A percentile compares a stretch with the other conserved stretches of the same genome.
These are phyloP conservation scores for Cynodonichthys magdalenae DNA, from an alignment of 2,797 vertebrate genomes.

Conservation along the genomic window DNA sequence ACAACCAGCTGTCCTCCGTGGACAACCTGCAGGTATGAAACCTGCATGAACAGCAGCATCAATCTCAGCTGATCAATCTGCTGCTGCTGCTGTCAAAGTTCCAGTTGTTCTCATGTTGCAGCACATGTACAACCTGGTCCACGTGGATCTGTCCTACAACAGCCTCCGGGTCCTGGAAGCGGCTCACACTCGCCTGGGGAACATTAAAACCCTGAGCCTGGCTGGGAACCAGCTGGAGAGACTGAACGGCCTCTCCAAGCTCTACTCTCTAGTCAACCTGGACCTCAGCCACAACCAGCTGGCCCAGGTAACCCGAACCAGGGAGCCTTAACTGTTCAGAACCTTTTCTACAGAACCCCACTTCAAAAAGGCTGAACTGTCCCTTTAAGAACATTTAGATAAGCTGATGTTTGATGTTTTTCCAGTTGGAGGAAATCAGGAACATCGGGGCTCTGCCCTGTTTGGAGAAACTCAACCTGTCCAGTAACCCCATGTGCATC, in stretches of 20 bases:
- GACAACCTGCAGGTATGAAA: conserved; percentile 91
- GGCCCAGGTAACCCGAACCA: conserved; percentile 81
- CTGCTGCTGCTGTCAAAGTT: background rate
- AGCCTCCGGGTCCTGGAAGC: conserved; percentile 86
- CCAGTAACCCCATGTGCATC: conserved; percentile 92
- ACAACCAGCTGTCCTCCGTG: conserved; percentile 88
- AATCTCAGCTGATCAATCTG: background rate
- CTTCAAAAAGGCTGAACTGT: too few relatives aligned
- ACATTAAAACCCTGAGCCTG: conserved; percentile 95
- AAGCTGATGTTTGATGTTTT: conserved; percentile 13
- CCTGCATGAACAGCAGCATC: background rate
- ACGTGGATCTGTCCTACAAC: conserved; percentile 96
- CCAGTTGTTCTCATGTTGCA: conserved; percentile 56
- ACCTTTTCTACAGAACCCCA: too few relatives aligned
- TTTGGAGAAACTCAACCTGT: conserved; percentile 88
- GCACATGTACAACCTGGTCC: conserved; percentile 97
- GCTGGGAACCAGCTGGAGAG: conserved; percentile 91
- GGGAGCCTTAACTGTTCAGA: too few relatives aligned
- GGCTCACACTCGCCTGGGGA: conserved; percentile 93
- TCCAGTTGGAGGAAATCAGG: conserved; percentile 92
- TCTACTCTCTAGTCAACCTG: conserved; percentile 95
- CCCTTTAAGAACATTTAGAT: background rate
- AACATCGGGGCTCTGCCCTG: conserved; percentile 90
- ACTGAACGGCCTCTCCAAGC: conserved; percentile 90
- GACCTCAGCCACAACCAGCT: conserved; percentile 93